Base-by-base conservation (phyloP, 2,888 invertebrate species). In the Conops quadrifasciatus region DNA sequence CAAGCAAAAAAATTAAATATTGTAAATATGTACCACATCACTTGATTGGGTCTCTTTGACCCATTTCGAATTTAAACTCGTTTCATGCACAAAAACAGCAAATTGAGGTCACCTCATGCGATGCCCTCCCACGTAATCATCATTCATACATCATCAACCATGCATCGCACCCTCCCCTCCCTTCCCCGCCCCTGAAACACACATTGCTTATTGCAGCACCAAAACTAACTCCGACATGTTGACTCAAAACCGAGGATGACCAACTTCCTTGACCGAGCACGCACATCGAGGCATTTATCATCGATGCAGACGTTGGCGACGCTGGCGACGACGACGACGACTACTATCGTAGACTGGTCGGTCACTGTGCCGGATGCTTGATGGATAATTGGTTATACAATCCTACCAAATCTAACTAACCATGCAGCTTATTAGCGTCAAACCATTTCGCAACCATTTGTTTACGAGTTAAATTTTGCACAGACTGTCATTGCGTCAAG, bases 261-360 rank as follows among this genome's bases (percentile, higher is more conserved):
- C 67, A 67, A 67, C 59, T 67, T 67, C 67, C 67, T 67, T 67
- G 67, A 67, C 67, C 67, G 67, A 67, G 51, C 65, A 65, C 19
- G 64, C 64, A 64, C 45, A n/a, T 51, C 51, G 51, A 47, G 11
- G 21, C 51, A 49, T 51, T 51, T n/a, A 51, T 30, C 2, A 28
- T 26, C n/a, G n/a, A n/a, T n/a, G 60, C 5, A 19, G n/a, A n/a
- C 36, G n/a, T 19, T 19, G 36, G 19, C 59, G 53, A n/a, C 56
- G 56, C 56, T 13, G 26, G 26, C 7, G 19, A n/a, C n/a, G n/a
- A n/a, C 36, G 9, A 36, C 36, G 4, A 36, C 9, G 36, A 36
- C 9, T 4, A 36, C 9, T 36, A 36, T 36, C 36, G 36, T 36
- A 36, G 36, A 36, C 36, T 36, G 36, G 4, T n/a, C 13, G 36